A percentile compares a stretch with the other conserved stretches of the same genome.
These are phyloP conservation scores for Oceanodroma tethys DNA, from an alignment of 2,113 vertebrate species.

Conservation along the genomic window DNA sequence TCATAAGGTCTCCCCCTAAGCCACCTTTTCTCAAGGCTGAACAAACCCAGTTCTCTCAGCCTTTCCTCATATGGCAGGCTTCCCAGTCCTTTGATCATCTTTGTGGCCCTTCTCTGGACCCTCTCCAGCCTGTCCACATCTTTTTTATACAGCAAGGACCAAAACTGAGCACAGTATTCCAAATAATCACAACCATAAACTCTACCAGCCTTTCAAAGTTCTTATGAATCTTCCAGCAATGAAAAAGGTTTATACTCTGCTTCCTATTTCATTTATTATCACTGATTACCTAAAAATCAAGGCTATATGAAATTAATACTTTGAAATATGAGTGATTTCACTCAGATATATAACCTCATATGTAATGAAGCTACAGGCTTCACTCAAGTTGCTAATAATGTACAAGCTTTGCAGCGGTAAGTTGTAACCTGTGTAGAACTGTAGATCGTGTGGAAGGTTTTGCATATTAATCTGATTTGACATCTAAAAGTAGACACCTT, in stretches of 20 bases:
- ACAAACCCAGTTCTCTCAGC: too few species aligned
- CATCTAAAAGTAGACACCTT: not conserved
- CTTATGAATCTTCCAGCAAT: not conserved
- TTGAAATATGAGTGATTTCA: not conserved
- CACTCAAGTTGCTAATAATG: not conserved
- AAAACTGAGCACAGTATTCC: too few species aligned
- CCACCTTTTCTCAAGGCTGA: too few species aligned
- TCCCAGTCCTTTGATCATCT: too few species aligned
- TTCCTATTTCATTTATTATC: not conserved
- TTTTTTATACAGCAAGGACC: too few species aligned
- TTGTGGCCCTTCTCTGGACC: too few species aligned
- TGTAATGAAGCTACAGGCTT: not conserved
- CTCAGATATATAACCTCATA: not conserved
- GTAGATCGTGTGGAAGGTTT: not conserved
- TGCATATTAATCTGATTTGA: not conserved
- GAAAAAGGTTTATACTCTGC: not conserved
- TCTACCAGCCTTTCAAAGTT: not conserved
- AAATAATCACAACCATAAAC: not conserved
- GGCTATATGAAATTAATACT: not conserved
- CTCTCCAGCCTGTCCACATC: too few species aligned
- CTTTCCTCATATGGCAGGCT: too few species aligned
- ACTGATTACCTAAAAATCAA: not conserved
- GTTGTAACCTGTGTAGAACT: not conserved
- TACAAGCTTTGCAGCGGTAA: not conserved
- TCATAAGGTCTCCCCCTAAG: too few species aligned